Evolutionary conservation across 2,113 vertebrate genomes (phyloP).

Genomic region (Lepus americanus): DNA sequence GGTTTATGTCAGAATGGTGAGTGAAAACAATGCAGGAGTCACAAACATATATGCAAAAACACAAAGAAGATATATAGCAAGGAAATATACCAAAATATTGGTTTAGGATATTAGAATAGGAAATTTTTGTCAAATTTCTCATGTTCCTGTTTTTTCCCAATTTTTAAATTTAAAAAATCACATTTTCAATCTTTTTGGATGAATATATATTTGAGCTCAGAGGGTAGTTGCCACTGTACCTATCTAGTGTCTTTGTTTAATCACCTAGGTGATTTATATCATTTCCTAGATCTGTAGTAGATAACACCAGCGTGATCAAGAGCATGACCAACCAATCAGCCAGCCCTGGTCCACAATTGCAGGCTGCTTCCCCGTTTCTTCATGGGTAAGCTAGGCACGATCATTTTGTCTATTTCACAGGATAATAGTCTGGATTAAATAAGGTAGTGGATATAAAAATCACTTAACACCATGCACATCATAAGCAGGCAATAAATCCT

Average conservation of each 20-base stretch:
- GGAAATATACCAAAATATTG: background rate
- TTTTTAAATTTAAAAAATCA: background rate
- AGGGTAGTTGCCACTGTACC: background rate
- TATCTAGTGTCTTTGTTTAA: background rate
- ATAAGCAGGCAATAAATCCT: background rate
- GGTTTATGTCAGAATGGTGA: background rate
- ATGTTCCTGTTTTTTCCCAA: background rate
- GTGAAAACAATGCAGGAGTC: background rate
- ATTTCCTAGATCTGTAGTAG: background rate
- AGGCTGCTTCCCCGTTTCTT: background rate
- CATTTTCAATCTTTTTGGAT: background rate
- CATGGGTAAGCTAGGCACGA: background rate
- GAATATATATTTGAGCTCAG: background rate
- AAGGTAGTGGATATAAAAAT: constrained; percentile 7
- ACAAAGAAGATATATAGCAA: background rate
- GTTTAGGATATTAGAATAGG: background rate
- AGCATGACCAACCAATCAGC: background rate
- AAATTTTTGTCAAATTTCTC: background rate
- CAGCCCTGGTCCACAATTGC: background rate
- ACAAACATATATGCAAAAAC: background rate
- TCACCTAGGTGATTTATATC: background rate
- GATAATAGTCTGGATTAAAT: background rate
- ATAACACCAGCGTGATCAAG: background rate
- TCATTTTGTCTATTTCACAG: background rate
- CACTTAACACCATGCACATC: background rate